phyloP scores from a whole-genome alignment of 2,797 vertebrate species.

The Hafferia zeledoni region DNA sequence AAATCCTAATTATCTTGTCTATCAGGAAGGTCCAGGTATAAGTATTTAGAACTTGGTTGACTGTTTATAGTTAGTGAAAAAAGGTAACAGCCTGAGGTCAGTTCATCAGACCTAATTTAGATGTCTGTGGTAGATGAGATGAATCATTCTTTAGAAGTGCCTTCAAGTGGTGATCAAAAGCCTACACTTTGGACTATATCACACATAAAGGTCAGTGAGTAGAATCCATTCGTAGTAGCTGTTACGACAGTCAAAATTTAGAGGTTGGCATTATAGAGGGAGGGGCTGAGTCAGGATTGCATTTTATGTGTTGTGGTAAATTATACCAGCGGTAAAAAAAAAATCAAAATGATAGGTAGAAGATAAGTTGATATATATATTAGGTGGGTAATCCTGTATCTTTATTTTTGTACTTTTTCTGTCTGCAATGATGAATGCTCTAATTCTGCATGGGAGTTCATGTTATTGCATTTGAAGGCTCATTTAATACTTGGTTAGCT shows the following conservation, averaged over 20 bases:
- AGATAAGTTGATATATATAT: background rate
- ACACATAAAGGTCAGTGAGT: background rate
- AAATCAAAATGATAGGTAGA: background rate
- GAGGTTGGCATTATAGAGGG: background rate
- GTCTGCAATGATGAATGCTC: background rate
- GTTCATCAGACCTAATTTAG: background rate
- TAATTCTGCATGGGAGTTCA: background rate
- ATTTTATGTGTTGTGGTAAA: background rate
- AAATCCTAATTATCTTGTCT: background rate
- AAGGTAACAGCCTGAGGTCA: background rate
- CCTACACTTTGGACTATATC: background rate
- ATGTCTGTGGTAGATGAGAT: background rate
- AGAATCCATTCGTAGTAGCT: background rate
- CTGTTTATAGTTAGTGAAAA: background rate
- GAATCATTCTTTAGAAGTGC: slow-evolving; percentile 10
- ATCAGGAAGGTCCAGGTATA: background rate
- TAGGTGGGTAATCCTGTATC: background rate
- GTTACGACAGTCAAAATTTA: background rate
- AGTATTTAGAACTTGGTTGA: background rate
- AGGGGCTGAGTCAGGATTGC: background rate
- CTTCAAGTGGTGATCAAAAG: background rate
- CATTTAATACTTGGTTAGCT: background rate
- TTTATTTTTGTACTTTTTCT: background rate
- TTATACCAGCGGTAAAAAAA: background rate
- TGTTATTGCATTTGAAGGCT: background rate